Percentiles rank a stretch among this genome's conserved stretches.
These are phyloP conservation scores for Elephas maximus DNA, from an alignment of 2,113 vertebrate species.

Conservation along the genomic window DNA sequence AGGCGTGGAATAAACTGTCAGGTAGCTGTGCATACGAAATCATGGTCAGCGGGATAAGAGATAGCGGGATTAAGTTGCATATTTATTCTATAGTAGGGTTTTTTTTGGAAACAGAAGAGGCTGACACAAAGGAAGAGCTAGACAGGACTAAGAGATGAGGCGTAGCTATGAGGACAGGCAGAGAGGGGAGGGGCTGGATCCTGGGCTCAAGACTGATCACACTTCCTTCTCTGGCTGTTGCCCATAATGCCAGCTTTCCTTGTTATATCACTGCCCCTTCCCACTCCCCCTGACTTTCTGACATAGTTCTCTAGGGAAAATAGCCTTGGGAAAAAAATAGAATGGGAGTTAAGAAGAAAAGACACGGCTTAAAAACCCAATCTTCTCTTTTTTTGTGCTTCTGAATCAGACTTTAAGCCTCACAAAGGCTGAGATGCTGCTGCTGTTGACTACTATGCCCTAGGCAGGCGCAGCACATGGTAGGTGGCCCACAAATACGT, in stretches of 20 bases:
- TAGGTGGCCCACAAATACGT: not conserved
- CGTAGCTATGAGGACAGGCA: not conserved
- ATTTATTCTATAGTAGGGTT: not conserved
- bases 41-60: not conserved
- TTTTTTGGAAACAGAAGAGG: not conserved
- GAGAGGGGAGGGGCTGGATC: not conserved
- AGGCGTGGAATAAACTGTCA: rapidly evolving
- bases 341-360: not conserved
- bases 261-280: not conserved
- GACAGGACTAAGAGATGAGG: not conserved
- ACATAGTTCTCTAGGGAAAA: conserved; percentile 34
- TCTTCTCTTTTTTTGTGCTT: not conserved
- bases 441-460: not conserved
- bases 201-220: not conserved
- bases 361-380: not conserved
- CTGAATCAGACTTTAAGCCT: not conserved
- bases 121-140: not conserved
- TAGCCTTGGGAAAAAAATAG: not conserved
- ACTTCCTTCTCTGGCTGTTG: not conserved
- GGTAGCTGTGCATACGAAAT: rapidly evolving
- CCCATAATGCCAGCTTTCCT: not conserved
- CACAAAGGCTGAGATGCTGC: not conserved
- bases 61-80: not conserved
- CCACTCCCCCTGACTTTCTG: not conserved
- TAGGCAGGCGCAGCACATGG: not conserved